Percentiles rank a stretch among this genome's conserved stretches.
These are phyloP conservation scores for Ctenopoma kingsleyae DNA, from an alignment of 2,797 vertebrate species.

Conservation along the genomic window DNA sequence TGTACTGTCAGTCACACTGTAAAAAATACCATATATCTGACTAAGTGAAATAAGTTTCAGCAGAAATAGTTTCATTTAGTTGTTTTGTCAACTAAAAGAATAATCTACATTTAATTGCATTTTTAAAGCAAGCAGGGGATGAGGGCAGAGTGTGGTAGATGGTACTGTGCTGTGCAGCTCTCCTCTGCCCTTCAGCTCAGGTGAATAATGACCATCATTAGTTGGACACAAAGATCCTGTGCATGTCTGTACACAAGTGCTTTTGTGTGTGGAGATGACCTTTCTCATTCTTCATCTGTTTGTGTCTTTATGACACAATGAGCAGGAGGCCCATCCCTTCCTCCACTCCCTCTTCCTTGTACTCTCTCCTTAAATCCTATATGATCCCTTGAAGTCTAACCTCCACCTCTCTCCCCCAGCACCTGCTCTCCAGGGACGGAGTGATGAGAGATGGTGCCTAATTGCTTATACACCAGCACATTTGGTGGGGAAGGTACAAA, in stretches of 20 bases:
- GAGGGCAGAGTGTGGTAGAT: constrained; percentile 40
- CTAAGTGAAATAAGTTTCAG: constrained; percentile 9
- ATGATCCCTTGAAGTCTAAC: constrained; percentile 40
- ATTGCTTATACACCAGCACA: constrained; percentile 33
- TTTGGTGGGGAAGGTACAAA: constrained; percentile 6
- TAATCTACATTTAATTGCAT: constrained; percentile 3
- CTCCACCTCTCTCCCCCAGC: constrained; percentile 14
- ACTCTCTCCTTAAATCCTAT: constrained; percentile 31
- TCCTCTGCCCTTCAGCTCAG: constrained; percentile 64
- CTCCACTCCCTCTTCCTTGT: constrained; percentile 22
- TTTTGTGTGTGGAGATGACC: constrained; percentile 57
- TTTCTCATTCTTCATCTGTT: constrained; percentile 68
- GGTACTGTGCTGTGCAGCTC: constrained; percentile 35
- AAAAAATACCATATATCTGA: constrained; percentile 26
- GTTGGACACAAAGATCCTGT: constrained; percentile 54
- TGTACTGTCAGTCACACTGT: constrained; percentile 48
- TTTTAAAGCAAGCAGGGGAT: constrained; percentile 7
- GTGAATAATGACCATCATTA: constrained; percentile 79
- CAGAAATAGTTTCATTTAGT: constrained; percentile 28
- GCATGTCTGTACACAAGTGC: constrained; percentile 13
- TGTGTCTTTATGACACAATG: constrained; percentile 31
- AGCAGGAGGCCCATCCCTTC: constrained; percentile 23
- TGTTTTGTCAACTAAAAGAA: constrained; percentile 16
- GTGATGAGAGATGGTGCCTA: constrained; percentile 20
- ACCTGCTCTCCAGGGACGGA: constrained; percentile 29